Percentiles rank a stretch among this genome's conserved stretches.
Evolutionary conservation across 2,113 vertebrate species (phyloP).

Genomic region (Alexandromys fortis): DNA sequence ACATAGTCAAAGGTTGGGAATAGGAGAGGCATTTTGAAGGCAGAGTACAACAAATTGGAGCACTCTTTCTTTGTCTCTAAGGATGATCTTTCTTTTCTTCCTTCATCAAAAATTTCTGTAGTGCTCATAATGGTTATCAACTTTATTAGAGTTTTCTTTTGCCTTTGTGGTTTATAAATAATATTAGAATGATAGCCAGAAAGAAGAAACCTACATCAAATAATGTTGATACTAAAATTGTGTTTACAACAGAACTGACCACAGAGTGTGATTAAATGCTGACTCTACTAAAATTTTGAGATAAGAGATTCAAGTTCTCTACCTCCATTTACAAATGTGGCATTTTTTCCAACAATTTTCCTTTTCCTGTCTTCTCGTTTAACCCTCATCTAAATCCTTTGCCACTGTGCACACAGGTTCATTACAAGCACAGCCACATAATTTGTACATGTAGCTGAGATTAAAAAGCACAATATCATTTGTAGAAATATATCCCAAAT

Average conservation of each 20-base stretch:
- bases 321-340: background rate
- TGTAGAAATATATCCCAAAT: background rate
- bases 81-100: background rate
- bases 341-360: background rate
- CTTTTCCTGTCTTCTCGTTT: background rate
- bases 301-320: background rate
- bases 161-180: background rate
- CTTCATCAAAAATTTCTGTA: background rate
- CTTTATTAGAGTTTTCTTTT: background rate
- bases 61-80: background rate
- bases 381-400: background rate
- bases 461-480: background rate
- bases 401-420: background rate
- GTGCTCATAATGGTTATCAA: background rate
- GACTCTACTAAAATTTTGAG: conserved; percentile 13
- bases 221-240: background rate
- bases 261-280: background rate
- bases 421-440: background rate
- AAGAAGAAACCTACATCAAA: conserved; percentile 10
- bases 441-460: background rate
- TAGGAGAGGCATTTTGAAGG: background rate
- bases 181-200: conserved; percentile 7
- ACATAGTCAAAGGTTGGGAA: background rate
- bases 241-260: conserved; percentile 8
- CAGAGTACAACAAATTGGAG: background rate